A percentile compares a stretch with the other conserved stretches of the same genome.
Conservation (phyloP, 2,888 invertebrate species). For the Agelastica alni region DNA sequence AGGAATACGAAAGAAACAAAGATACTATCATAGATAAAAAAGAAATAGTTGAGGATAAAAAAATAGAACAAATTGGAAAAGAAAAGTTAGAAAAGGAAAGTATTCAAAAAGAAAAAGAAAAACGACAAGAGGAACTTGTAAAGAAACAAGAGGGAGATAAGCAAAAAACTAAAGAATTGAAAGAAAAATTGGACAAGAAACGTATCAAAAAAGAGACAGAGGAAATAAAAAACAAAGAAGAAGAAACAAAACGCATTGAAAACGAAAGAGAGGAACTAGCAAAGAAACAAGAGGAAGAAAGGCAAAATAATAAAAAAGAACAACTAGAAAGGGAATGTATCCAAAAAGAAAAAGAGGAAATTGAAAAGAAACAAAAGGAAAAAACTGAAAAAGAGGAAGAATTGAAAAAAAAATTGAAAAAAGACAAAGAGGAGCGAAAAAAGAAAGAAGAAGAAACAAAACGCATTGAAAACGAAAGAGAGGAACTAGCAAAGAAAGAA, state of each 20-base stretch:
- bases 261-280: slow-evolving; percentile 18
- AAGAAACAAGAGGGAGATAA: slow-evolving; percentile 9
- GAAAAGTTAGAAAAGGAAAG: slow-evolving; percentile 25
- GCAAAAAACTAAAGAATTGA: slow-evolving; percentile 22
- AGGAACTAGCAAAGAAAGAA: slow-evolving; percentile 32
- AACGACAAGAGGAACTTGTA: slow-evolving; percentile 9
- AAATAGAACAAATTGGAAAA: slow-evolving; percentile 10
- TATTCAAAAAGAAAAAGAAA: background rate
- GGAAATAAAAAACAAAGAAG: slow-evolving; percentile 4
- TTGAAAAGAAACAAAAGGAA: slow-evolving; percentile 15
- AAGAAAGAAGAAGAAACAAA: slow-evolving; percentile 15
- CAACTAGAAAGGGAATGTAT: slow-evolving; percentile 7
- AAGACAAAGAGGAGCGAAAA: background rate
- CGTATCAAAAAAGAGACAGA: slow-evolving; percentile 21
- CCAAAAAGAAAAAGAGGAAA: slow-evolving; percentile 22
- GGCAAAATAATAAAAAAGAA: slow-evolving; percentile 18
- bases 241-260: slow-evolving; percentile 22
- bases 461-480: background rate
- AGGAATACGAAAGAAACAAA: slow-evolving; percentile 16
- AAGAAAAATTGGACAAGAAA: slow-evolving; percentile 9
- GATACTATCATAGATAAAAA: slow-evolving; percentile 29
- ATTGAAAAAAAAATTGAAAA: background rate
- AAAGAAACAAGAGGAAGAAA: slow-evolving; percentile 26
- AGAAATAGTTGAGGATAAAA: slow-evolving; percentile 8
- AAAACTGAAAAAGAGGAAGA: slow-evolving; percentile 22